Evolutionary conservation across 2,113 vertebrate species (phyloP), one percentile per base, ranked within the genome.

Genomic region (Hiodon tergisus): DNA sequence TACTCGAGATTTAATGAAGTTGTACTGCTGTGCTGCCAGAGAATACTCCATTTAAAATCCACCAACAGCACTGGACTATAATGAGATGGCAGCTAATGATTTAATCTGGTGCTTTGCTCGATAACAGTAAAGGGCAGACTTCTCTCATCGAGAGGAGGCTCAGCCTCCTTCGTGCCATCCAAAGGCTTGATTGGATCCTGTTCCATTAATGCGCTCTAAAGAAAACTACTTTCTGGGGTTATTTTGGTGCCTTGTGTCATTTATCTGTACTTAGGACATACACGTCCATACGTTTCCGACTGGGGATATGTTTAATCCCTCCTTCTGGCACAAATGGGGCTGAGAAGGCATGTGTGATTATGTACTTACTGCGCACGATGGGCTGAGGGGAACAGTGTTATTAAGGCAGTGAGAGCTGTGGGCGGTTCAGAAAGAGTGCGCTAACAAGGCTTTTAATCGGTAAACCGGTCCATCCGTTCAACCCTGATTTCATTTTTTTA

Each of bases 1-100:
- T 62, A 48, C 71, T 67, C 52, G 74, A 78, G 78, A 79, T 66
- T 47, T 71, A 78, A 75, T 77, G 73, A 75, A 68, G 31, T 51
- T 71, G 17, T 54, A 73, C 68, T 69, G 73, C 77, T 74, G 76
- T 58, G 11, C 71, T 14, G 7, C 70, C 59, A 60, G 69, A 66
- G 3, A 74, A 10, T 53, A 52, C 14, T 58, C 72, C 76, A 54
- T 76, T 63, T 69, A 47, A 73, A 79, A 11, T n/a, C 55, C 46
- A 77, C 71, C 67, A 54, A 59, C 50, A 57, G 16, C 67, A 81
- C 61, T 71, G 75, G 7, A 14, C 59, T 60, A 14, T 60, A 60
- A 60, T 14, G 59, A 4, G 59, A 14, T 60, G n/a, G 11, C n/a
- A 60, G 59, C 58, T 9, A 9, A 59, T 8, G 55, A 57, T 11